phyloP scores from a whole-genome alignment of 2,113 vertebrate genomes.

The Numida meleagris region DNA sequence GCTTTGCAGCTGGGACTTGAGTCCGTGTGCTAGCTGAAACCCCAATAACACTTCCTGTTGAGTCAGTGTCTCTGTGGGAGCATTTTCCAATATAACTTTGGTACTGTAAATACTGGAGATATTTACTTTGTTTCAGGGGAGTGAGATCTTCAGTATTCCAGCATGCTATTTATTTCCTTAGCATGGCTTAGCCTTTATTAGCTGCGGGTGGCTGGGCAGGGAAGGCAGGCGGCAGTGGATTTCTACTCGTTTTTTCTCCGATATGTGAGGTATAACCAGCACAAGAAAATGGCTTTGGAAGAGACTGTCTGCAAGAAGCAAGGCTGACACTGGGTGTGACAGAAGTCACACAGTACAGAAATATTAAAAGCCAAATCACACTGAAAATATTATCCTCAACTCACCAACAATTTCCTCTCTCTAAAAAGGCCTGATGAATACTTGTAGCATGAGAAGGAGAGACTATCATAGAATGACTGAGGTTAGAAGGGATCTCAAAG shows the following conservation, averaged over 20 bases:
- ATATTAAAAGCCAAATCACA: not conserved
- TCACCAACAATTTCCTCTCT: not conserved
- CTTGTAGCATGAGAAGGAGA: not conserved
- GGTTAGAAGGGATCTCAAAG: no score
- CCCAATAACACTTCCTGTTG: not conserved
- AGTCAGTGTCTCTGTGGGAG: not conserved
- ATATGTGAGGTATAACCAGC: not conserved
- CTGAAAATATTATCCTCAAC: not conserved
- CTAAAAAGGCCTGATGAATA: not conserved
- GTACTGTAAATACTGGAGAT: constrained; percentile 56
- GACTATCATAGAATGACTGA: no score
- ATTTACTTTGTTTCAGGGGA: constrained; percentile 52
- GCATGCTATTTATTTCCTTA: constrained; percentile 37
- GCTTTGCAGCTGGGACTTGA: not conserved
- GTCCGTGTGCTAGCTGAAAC: not conserved
- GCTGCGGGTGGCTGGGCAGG: not conserved
- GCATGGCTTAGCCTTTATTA: constrained; percentile 16
- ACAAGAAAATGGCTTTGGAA: constrained; percentile 1
- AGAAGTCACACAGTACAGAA: not conserved
- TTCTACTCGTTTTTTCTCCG: not conserved
- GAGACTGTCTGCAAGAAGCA: not conserved
- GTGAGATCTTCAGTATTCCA: constrained; percentile 16
- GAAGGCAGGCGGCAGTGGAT: not conserved
- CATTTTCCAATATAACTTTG: not conserved
- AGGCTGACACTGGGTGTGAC: not conserved